phyloP scores from a whole-genome alignment of 2,797 vertebrate genomes.

The Tachyglossus aculeatus region DNA sequence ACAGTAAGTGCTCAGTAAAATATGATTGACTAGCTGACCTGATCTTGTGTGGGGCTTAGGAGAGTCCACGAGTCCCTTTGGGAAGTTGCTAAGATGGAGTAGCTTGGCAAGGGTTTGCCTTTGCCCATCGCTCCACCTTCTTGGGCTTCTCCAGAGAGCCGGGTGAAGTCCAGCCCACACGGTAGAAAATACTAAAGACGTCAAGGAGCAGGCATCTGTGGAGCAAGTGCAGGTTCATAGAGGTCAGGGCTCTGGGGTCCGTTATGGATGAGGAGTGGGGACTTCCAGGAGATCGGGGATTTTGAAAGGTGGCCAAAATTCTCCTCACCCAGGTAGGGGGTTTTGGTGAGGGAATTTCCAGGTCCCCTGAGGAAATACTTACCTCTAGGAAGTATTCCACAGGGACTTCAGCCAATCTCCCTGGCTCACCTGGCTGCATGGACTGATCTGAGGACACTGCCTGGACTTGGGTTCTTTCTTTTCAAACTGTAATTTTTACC shows the following conservation, averaged over 20 bases:
- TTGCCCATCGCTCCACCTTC: too few relatives aligned
- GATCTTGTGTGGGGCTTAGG: too few relatives aligned
- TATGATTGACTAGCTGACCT: too few relatives aligned
- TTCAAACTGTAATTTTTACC: conserved; percentile 16
- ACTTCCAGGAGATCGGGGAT: too few relatives aligned
- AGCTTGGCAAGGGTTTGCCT: too few relatives aligned
- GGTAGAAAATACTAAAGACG: too few relatives aligned
- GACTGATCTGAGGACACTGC: conserved; percentile 13
- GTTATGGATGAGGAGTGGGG: neutral
- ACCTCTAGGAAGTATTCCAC: neutral
- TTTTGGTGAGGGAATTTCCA: conserved; percentile 50
- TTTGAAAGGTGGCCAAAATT: neutral
- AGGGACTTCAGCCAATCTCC: neutral
- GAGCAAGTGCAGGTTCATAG: neutral
- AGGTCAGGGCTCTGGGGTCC: neutral
- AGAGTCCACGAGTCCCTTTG: too few relatives aligned
- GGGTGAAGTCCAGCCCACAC: too few relatives aligned
- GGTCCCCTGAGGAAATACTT: conserved; percentile 14
- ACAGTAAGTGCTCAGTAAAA: too few relatives aligned
- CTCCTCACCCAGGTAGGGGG: neutral
- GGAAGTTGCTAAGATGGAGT: too few relatives aligned
- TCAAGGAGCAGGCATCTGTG: too few relatives aligned
- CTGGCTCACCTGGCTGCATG: neutral
- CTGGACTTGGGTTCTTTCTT: conserved; percentile 1
- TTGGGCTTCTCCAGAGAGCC: too few relatives aligned